A percentile compares a stretch with the other conserved stretches of the same genome.
Conservation (phyloP, 2,888 invertebrate species). For the Leptarthrus brevirostris region DNA sequence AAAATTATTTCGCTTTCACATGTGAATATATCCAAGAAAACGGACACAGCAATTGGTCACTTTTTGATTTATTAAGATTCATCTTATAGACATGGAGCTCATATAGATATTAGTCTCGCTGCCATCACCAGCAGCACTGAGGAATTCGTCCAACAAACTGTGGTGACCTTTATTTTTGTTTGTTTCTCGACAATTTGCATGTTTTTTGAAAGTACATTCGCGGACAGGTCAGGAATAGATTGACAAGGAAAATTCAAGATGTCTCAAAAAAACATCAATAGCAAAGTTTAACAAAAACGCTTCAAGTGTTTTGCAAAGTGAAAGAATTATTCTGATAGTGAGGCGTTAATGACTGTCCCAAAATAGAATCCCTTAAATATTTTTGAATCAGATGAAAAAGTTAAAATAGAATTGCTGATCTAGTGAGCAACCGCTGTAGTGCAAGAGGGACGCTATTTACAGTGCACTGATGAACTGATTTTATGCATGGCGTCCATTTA, state of each 20-base stretch:
- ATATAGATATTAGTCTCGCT: no score
- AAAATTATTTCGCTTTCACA: no score
- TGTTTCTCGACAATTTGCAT: neutral
- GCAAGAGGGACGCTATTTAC: conserved; percentile 16
- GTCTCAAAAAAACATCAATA: conserved; percentile 17
- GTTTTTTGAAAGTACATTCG: neutral
- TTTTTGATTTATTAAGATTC: no score
- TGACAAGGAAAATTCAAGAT: conserved; percentile 27
- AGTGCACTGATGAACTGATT: conserved; percentile 16
- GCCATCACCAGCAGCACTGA: no score
- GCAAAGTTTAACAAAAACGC: conserved; percentile 2
- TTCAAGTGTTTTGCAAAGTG: conserved; percentile 12
- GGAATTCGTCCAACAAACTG: conserved; percentile 36
- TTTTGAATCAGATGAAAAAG: conserved; percentile 42
- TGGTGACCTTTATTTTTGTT: conserved; percentile 19
- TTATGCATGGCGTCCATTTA: conserved; percentile 15
- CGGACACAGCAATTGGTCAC: no score
- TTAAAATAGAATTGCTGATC: conserved; percentile 43
- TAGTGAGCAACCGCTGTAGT: conserved; percentile 20
- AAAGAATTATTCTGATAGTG: conserved; percentile 44
- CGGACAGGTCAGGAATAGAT: conserved; percentile 2
- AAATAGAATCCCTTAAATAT: conserved; percentile 42
- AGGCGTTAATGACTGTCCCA: conserved; percentile 40
- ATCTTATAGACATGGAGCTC: no score
- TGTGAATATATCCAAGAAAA: no score